Evolutionary conservation across 1,140 invertebrate species (phyloP).

Genomic region (Lanistes nyassanus): DNA sequence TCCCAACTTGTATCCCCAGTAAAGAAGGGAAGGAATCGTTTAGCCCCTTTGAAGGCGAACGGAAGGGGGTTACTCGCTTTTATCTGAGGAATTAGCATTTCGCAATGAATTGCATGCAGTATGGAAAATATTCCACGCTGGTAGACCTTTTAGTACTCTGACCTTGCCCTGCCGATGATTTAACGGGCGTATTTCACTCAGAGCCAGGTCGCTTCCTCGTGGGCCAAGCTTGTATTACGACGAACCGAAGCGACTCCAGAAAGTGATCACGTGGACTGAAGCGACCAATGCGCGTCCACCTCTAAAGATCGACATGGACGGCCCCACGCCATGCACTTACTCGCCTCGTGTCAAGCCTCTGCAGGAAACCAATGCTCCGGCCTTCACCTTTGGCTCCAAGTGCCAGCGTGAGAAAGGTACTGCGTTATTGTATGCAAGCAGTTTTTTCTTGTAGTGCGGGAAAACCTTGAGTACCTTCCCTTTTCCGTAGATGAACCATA

Average conservation of each 20-base stretch:
- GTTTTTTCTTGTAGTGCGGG: not conserved
- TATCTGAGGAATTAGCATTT: too few relatives aligned
- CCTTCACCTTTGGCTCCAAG: slow-evolving; percentile 54
- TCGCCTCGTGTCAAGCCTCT: slow-evolving; percentile 55
- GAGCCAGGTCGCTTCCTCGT: slow-evolving; percentile 40
- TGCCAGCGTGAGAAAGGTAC: slow-evolving; percentile 57
- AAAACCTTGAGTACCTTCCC: too few relatives aligned
- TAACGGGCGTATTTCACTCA: slow-evolving; percentile 19
- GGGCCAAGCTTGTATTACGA: slow-evolving; percentile 55
- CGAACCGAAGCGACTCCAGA: slow-evolving; percentile 46
- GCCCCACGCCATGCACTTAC: slow-evolving; percentile 56
- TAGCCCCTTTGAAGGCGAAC: too few relatives aligned
- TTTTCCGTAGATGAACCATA: too few relatives aligned
- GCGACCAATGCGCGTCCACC: slow-evolving; percentile 54
- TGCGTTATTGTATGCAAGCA: not conserved
- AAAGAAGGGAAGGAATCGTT: too few relatives aligned
- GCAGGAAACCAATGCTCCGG: slow-evolving; percentile 58
- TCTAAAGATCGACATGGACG: slow-evolving; percentile 57
- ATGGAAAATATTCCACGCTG: too few relatives aligned
- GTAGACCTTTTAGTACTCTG: too few relatives aligned
- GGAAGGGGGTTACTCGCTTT: too few relatives aligned
- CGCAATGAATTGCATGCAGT: too few relatives aligned
- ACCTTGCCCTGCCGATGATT: too few relatives aligned
- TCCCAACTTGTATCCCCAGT: too few relatives aligned
- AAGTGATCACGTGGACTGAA: slow-evolving; percentile 56